Evolutionary conservation across 2,113 vertebrate species (phyloP), one percentile per base, ranked within the genome.

Genomic region (Genyomyrus donnyi): DNA sequence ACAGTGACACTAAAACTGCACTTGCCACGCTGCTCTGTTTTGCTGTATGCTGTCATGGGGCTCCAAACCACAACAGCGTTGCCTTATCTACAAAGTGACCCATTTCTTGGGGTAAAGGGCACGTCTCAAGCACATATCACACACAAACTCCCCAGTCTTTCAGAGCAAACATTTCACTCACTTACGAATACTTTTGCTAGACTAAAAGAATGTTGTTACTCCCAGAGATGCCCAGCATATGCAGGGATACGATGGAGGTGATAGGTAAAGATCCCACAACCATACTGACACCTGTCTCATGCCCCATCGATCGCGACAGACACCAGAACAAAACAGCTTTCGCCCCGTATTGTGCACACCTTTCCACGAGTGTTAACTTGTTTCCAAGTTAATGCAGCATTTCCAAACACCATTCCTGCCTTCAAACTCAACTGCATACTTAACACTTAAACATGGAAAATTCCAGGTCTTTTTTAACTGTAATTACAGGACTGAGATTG

Each of bases 201-300:
- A 86, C 7, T 84, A 66, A 70, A 70, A 70, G 62, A 31, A 70
- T 70, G 56, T 31, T 70, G 62, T 1, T 53, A 21, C 85, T 56
- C 15, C 15, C 13, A 8, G 11, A 15, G 11, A 87, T 53, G 48
- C 6, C 5, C 42, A 21, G 24, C 35, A 31, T 4, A 19, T 15
- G 10, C 52, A 27, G 31, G 80, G 11, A 17, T 46, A 21, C 6
- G 3, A 15, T 5, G 27, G 53, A 31, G 39, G n/a, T 5, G n/a
- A 39, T 35, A 56, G n/a, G 50, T 11, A 46, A 3, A 3, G 27
- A 35, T 46, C n/a, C 42, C 15, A 17, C 27, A 24, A 39, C n/a
- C 48, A 31, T 24, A 46, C 21, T 27, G 66, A 90, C 83, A 90
- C 83, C 53, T 86, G 89, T 85, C 56, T 86, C 39, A 90, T 27